A percentile compares a stretch with the other conserved stretches of the same genome.
These are phyloP conservation scores for Unio pictorum DNA, from an alignment of 2,888 invertebrate genomes.

Conservation along the genomic window DNA sequence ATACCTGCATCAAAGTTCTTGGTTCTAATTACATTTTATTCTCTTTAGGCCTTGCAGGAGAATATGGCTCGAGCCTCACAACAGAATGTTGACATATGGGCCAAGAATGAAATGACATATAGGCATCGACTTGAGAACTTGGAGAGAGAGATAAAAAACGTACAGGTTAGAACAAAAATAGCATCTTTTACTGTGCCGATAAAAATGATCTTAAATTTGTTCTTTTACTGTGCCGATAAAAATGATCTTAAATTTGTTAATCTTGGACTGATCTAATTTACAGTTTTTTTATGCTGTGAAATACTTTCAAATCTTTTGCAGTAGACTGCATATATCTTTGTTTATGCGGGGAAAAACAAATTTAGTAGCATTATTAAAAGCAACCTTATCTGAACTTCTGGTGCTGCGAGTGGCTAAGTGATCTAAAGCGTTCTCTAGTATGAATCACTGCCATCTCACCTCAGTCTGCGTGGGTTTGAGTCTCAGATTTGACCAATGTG, in stretches of 20 bases:
- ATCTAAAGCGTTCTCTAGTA: no score
- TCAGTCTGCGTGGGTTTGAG: no score
- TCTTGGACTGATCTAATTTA: no score
- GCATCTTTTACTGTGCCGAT: not conserved
- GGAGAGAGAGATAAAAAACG: slow-evolving; percentile 50
- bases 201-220: not conserved
- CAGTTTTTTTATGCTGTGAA: no score
- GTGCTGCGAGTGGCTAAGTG: no score
- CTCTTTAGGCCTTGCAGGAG: slow-evolving; percentile 54
- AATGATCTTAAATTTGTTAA: not conserved
- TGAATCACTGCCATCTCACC: no score
- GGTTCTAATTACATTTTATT: not conserved
- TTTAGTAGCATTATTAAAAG: no score
- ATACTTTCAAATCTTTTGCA: not conserved
- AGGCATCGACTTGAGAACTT: slow-evolving; percentile 52
- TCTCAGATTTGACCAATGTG: no score
- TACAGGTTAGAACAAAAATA: slow-evolving; percentile 35
- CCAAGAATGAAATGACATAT: slow-evolving; percentile 54
- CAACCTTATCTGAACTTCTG: no score
- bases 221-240: not conserved
- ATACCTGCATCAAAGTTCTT: no score
- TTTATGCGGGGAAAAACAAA: not conserved
- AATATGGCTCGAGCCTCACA: slow-evolving; percentile 56
- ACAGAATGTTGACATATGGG: slow-evolving; percentile 56
- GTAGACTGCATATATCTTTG: not conserved